phyloP scores from a whole-genome alignment of 2,113 vertebrate species.

The Triplophysa rosa region DNA sequence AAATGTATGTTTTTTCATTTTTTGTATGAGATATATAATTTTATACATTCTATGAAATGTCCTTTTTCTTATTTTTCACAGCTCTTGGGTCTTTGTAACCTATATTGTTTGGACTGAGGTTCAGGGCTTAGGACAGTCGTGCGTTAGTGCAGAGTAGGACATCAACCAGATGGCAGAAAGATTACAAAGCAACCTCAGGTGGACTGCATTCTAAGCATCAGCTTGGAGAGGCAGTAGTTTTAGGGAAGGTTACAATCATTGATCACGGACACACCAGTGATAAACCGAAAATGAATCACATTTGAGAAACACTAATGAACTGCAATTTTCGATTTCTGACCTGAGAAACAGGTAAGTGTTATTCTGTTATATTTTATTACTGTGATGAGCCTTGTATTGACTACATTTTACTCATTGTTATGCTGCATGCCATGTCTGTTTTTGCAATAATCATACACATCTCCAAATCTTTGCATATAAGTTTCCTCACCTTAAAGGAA shows the following conservation, averaged over 20 bases:
- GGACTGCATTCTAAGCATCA: conserved; percentile 8
- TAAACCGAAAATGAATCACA: background rate
- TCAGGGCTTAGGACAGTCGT: background rate
- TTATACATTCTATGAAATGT: background rate
- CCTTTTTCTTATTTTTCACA: too few relatives aligned
- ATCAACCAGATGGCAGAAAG: conserved; percentile 43
- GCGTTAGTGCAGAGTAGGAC: background rate
- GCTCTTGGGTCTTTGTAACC: background rate
- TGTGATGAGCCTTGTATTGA: too few relatives aligned
- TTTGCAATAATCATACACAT: too few relatives aligned
- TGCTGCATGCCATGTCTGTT: too few relatives aligned
- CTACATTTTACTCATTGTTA: too few relatives aligned
- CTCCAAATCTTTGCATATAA: too few relatives aligned
- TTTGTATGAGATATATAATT: background rate
- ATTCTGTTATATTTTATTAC: too few relatives aligned
- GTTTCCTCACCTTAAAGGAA: too few relatives aligned
- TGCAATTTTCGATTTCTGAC: background rate
- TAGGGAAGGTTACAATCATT: background rate
- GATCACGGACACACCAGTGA: background rate
- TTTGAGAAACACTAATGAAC: background rate
- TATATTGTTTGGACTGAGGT: background rate
- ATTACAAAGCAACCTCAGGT: conserved; percentile 40
- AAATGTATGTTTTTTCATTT: background rate
- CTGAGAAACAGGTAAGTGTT: conserved; percentile 15
- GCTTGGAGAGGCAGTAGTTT: conserved; percentile 3